Conservation (phyloP, 2,113 vertebrate genomes). For the Martes martes region DNA sequence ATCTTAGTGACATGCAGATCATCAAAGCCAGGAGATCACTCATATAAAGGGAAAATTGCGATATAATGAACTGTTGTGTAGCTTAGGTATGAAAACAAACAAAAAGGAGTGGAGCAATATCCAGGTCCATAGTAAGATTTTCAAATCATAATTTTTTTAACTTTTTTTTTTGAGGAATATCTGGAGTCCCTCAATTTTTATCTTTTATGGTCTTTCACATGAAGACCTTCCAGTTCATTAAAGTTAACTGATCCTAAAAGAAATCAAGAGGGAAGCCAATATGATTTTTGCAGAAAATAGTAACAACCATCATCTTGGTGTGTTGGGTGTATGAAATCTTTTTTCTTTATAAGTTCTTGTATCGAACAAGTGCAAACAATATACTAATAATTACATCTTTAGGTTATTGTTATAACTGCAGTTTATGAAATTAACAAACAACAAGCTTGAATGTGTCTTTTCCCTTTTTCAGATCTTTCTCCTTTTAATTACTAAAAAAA, state of each 20-base stretch:
- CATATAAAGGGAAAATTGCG: neutral
- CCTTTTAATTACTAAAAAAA: conserved; percentile 13
- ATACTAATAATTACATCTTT: neutral
- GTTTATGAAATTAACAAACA: neutral
- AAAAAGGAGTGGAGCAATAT: neutral
- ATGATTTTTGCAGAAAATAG: neutral
- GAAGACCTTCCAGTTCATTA: neutral
- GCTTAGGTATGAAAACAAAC: neutral
- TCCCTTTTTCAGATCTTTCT: neutral
- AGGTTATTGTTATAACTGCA: neutral
- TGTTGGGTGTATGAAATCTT: neutral
- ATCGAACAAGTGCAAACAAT: neutral
- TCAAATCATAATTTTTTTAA: neutral
- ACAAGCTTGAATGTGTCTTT: neutral
- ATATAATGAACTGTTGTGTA: neutral
- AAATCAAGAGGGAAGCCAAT: neutral
- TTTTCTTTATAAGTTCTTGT: neutral
- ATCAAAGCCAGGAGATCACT: neutral
- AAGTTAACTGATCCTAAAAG: neutral
- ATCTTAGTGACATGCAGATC: neutral
- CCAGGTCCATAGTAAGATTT: neutral
- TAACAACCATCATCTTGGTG: neutral
- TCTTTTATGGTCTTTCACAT: neutral
- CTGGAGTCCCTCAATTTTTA: neutral
- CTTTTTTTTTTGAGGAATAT: neutral